A percentile compares a stretch with the other conserved stretches of the same genome.
phyloP scores from a whole-genome alignment of 2,113 vertebrate species.

The Geococcyx californianus region DNA sequence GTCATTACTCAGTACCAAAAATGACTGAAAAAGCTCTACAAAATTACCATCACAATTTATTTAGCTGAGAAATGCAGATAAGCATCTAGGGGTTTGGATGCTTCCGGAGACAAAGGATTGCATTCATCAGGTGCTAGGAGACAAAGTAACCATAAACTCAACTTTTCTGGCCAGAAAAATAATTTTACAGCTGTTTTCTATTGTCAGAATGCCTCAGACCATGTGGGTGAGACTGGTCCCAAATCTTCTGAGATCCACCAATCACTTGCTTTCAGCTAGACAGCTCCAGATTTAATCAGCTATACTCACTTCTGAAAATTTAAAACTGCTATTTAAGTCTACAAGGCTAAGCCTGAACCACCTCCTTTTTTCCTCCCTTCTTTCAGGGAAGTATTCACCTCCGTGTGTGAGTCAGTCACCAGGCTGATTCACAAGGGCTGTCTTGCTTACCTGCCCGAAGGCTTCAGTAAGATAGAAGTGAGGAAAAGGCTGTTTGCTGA shows the following conservation, averaged over 20 bases:
- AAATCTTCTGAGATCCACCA: constrained; percentile 35
- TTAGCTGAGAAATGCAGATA: constrained; percentile 38
- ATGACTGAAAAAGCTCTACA: neutral
- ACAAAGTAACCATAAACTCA: constrained; percentile 28
- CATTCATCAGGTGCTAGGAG: constrained; percentile 25
- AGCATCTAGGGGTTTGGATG: neutral
- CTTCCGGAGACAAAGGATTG: neutral
- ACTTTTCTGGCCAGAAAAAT: neutral
- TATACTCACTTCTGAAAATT: neutral
- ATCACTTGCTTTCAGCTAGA: constrained; percentile 19
- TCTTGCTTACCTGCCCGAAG: fast-evolving
- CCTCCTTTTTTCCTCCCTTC: neutral
- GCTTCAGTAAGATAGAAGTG: neutral
- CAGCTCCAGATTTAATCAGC: constrained; percentile 23
- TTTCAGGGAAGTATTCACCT: neutral
- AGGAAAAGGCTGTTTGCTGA: neutral
- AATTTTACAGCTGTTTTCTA: constrained; percentile 44
- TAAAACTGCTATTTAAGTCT: neutral
- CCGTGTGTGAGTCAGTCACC: neutral
- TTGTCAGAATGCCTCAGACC: constrained; percentile 17
- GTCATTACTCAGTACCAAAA: neutral
- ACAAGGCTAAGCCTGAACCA: neutral
- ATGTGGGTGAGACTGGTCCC: constrained; percentile 11
- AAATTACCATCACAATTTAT: constrained; percentile 14
- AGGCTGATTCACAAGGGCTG: neutral